These are phyloP conservation scores for Sebastiscus albofasciatus DNA, from an alignment of 2,797 vertebrate genomes.

Conservation along the genomic window DNA sequence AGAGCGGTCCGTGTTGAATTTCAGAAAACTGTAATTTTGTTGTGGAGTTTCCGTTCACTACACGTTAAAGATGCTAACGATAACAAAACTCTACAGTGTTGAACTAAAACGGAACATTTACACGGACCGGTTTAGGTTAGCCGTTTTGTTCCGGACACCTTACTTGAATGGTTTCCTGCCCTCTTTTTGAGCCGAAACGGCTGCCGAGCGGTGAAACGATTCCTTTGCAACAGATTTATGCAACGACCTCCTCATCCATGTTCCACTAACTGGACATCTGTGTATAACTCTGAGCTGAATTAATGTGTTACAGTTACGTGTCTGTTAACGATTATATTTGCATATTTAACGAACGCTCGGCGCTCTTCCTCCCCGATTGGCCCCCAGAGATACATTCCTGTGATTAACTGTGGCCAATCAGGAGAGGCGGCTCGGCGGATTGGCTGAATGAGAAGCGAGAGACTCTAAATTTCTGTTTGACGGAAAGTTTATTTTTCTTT, in stretches of 20 bases:
- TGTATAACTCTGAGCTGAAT: conserved; percentile 17
- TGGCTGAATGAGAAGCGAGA: neutral
- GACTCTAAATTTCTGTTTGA: conserved; percentile 4
- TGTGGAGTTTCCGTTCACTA: neutral
- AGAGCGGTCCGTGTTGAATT: conserved; percentile 12
- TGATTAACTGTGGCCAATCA: conserved; percentile 39
- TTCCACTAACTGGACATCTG: conserved; percentile 11
- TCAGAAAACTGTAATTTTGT: neutral
- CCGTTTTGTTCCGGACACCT: neutral
- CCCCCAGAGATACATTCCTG: conserved; percentile 42
- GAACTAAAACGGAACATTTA: neutral
- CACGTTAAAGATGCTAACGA: neutral
- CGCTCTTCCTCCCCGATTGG: conserved; percentile 33
- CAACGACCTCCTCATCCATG: conserved; percentile 1
- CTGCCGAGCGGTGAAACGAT: neutral
- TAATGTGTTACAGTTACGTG: neutral
- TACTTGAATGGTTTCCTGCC: neutral
- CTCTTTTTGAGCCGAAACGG: conserved; percentile 21
- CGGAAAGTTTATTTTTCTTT: neutral
- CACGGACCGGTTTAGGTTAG: neutral
- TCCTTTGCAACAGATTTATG: conserved; percentile 10
- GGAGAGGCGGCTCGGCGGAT: neutral
- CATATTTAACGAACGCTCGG: conserved; percentile 33
- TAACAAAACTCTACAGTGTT: conserved; percentile 1
- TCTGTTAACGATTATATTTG: neutral